Evolutionary conservation across 2,797 vertebrate species (phyloP).

Genomic region (Heliangelus exortis): DNA sequence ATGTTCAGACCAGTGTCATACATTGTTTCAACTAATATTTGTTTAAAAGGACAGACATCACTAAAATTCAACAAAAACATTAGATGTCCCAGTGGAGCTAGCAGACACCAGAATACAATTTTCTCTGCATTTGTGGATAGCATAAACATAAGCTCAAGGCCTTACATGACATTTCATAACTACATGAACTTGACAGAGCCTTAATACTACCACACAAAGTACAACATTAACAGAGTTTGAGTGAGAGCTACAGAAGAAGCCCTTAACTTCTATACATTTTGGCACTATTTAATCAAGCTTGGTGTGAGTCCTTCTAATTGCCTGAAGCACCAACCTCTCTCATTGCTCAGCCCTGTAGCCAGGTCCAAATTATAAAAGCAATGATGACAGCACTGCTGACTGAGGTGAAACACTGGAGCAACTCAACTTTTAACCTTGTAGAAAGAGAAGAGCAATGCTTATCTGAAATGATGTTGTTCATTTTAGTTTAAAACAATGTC

Average conservation of each 20-base stretch:
- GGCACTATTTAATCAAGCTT: background rate
- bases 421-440: background rate
- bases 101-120: background rate
- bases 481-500: conserved; percentile 8
- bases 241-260: background rate
- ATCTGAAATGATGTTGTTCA: background rate
- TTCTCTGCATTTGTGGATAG: background rate
- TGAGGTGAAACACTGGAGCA: background rate
- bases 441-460: background rate
- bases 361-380: background rate
- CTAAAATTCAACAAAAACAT: background rate
- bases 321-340: background rate
- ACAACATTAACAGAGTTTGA: background rate
- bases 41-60: background rate
- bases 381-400: background rate
- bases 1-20: background rate
- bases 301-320: background rate
- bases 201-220: background rate
- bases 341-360: background rate
- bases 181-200: background rate
- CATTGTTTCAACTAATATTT: background rate
- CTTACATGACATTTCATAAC: background rate
- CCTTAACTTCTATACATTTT: background rate
- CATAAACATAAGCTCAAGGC: background rate
- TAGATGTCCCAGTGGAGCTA: background rate